These are phyloP conservation scores for Armadillidium nasatum DNA, from an alignment of 1,140 invertebrate genomes.

Conservation along the genomic window DNA sequence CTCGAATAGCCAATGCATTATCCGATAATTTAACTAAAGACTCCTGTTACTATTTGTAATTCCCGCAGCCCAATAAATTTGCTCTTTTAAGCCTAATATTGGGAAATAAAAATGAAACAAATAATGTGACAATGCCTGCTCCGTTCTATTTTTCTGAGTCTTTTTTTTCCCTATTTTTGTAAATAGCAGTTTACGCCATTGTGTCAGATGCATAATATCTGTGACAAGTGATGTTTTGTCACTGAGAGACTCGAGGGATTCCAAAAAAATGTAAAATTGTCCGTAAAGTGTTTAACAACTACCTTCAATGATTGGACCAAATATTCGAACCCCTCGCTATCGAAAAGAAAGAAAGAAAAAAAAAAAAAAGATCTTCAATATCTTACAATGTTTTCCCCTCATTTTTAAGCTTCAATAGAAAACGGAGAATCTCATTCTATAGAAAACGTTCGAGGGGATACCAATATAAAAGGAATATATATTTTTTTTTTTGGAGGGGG, in stretches of 20 bases:
- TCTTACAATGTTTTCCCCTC: background rate
- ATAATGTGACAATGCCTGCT: no score
- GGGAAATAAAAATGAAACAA: no score
- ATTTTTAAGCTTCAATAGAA: conserved; percentile 4
- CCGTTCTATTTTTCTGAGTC: no score
- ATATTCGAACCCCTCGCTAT: background rate
- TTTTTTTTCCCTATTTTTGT: background rate
- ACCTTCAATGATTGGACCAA: background rate
- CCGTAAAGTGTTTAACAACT: conserved; percentile 5
- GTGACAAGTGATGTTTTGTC: conserved; percentile 9
- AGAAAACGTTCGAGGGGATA: background rate
- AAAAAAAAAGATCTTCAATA: no score
- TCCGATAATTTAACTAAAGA: no score
- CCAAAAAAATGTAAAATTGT: background rate
- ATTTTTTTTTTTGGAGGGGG: no score
- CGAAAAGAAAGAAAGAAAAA: no score
- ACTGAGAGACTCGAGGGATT: background rate
- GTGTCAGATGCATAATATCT: conserved; percentile 10
- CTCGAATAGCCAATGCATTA: no score
- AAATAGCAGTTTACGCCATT: conserved; percentile 1
- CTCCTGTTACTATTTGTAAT: no score
- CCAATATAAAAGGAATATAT: background rate
- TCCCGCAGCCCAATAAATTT: no score
- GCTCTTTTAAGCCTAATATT: no score
- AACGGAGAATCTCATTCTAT: background rate